phyloP scores from a whole-genome alignment of 2,888 invertebrate species.

The Helleia helle region DNA sequence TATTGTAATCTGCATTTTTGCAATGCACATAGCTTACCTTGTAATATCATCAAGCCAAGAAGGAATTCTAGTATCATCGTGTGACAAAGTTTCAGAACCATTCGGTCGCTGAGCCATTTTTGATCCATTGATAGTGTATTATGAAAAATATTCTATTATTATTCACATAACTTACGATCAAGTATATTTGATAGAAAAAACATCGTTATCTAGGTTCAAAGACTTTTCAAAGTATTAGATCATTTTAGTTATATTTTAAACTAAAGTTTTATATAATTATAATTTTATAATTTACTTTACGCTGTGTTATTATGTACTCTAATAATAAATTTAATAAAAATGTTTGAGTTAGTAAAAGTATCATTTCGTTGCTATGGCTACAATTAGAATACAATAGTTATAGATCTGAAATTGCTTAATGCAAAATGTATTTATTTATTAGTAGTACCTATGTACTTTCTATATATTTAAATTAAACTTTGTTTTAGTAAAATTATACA shows the following conservation, averaged over 20 bases:
- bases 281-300: too few relatives aligned
- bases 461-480: too few relatives aligned
- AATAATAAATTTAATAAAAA: background rate
- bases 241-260: too few relatives aligned
- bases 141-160: background rate
- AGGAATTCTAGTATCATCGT: conserved; percentile 40
- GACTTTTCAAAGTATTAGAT: background rate
- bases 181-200: background rate
- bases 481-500: too few relatives aligned
- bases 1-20: background rate
- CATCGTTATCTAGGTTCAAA: background rate
- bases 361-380: background rate
- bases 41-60: conserved; percentile 63
- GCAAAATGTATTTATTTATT: too few relatives aligned
- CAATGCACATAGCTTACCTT: conserved; percentile 36
- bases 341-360: background rate
- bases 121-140: conserved; percentile 31
- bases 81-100: conserved; percentile 41
- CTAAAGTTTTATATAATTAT: too few relatives aligned
- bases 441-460: too few relatives aligned
- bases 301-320: too few relatives aligned
- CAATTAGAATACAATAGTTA: background rate
- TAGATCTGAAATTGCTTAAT: too few relatives aligned
- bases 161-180: too few relatives aligned
- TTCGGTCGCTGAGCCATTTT: conserved; percentile 56